Evolutionary conservation across 2,797 vertebrate genomes (phyloP), one percentile per base, ranked within the genome.

Genomic region (Neostethus bicornis): DNA sequence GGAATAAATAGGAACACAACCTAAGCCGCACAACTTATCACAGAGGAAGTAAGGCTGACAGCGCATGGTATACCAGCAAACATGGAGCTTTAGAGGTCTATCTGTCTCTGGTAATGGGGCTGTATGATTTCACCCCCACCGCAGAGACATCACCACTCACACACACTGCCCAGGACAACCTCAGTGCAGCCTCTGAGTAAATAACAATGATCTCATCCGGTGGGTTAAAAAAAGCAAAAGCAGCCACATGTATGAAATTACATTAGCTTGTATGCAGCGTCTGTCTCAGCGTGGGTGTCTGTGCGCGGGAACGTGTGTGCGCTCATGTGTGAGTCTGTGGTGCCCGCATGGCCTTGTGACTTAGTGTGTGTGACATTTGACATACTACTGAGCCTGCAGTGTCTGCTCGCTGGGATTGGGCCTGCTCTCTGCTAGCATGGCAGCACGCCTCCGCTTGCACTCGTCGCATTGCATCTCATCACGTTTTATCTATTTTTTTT

Each of bases 301-400:
- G 57, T 14, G 0, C 25, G 7, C 2, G 24, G 43, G 13, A 51
- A 62, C 9, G 31, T 66, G 53, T 44, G 57, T 45, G 21, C 12
- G 41, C 23, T 29, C 19, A 6, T 31, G 21, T 25, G 63, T 9
- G 52, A 51, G 43, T 23, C 26, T 17, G 53, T 31, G 39, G 61
- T 54, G 79, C 64, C 71, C 57, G 68, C 61, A 66, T 67, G 72
- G 69, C 66, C 69, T 59, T 73, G 80, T 55, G 71, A 67, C 78
- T 83, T 73, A 72, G 73, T 47, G 65, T 62, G 77, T 61, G 69
- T 85, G 87, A 87, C 89, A 87, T 81, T 75, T 88, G 85, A 86
- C 87, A 86, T 77, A 73, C 73, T 75, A 61, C 46, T 77, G 67
- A 9, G 83, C 86, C 85, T 66, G 58, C 82, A 72, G 87, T 80